Base-by-base conservation (phyloP, 1,140 invertebrate genomes). In the Lasioglossum albipes region DNA sequence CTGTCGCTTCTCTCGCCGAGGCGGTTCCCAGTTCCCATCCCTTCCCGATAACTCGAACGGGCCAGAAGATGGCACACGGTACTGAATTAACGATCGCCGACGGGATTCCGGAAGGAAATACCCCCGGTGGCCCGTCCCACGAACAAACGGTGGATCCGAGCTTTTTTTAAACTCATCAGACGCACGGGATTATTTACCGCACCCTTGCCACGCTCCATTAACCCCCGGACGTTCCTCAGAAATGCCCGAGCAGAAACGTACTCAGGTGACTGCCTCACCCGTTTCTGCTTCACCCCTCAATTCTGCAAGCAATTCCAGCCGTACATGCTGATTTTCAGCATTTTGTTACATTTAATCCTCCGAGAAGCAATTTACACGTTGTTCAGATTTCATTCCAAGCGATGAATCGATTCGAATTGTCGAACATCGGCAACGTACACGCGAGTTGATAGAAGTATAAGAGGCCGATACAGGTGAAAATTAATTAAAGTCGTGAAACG, bases 1-100 rank as follows among this genome's bases (percentile, higher is more conserved):
- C 45, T 49, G 45, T 49, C 9, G 9, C 45, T 49, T 36, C 36
- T 36, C 36, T 36, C 36, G 62, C 65, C 77, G 82, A 83, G 79
- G 81, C 84, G 36, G 86, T 87, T 85, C 83, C 83, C 69, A 78
- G 86, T 87, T 85, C 83, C 83, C 69, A 78, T 87, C 84, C 84
- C 84, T 84, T 84, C 73, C 77, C 74, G 81, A 83, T 84, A 77
- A 78, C 66, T 85, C 41, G 75, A 54, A 79, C 76, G 16, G 41
- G 36, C 52, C 52, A 49, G 45, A 49, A 49, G 67, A 85, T 88
- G 57, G 81, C 45, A 10, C 45, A 49, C 45, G 75, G 42, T 10
- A 79, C 41, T 62, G 62, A 90, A 90, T 87, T 88, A 89, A 84
- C 79, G 81, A 82, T 74, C 76, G 71, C 68, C 75, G 76, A 20